Evolutionary conservation across 2,888 invertebrate species (phyloP).

Genomic region (Lasioglossum lativentre): DNA sequence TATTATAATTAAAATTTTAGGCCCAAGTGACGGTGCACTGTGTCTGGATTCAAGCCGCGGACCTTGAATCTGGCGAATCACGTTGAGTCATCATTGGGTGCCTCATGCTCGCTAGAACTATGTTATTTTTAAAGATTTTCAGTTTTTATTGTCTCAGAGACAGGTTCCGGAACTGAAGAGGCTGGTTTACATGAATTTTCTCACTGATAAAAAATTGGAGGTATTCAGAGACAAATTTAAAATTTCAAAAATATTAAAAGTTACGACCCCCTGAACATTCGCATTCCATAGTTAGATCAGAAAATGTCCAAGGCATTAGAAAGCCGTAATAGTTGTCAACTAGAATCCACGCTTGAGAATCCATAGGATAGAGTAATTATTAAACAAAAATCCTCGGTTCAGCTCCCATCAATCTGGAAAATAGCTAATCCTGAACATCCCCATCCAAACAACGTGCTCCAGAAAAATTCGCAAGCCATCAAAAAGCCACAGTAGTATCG

Average conservation of each 20-base stretch:
- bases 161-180: not conserved
- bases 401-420: no score
- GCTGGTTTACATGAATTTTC: not conserved
- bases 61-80: not conserved
- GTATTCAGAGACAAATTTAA: fast-evolving
- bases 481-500: not conserved
- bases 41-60: not conserved
- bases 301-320: no score
- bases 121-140: not conserved
- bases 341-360: no score
- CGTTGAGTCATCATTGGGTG: not conserved
- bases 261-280: not conserved
- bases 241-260: no score
- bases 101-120: not conserved
- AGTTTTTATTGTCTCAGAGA: not conserved
- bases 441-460: not conserved
- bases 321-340: no score
- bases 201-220: not conserved
- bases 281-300: no score
- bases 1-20: slow-evolving; percentile 63
- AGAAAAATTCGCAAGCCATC: not conserved
- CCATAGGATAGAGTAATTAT: not conserved
- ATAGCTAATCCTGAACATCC: not conserved
- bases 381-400: not conserved
- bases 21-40: not conserved